These are phyloP conservation scores for Chesias legatella DNA, from an alignment of 2,888 invertebrate species.

Conservation along the genomic window DNA sequence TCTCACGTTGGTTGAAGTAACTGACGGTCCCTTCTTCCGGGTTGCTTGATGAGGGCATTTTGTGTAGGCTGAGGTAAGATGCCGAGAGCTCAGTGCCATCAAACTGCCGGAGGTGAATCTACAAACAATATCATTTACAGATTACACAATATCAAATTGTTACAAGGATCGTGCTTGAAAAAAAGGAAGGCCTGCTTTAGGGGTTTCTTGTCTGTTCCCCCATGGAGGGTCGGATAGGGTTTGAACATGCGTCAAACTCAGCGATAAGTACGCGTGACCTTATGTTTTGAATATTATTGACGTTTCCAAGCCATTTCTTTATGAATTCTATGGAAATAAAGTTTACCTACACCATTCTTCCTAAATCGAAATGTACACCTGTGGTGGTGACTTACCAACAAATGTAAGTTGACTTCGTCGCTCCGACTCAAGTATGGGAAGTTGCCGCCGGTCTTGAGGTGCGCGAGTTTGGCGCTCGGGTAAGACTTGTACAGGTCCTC, in stretches of 20 bases:
- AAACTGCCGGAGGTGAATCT: constrained; percentile 88
- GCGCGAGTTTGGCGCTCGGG: constrained; percentile 91
- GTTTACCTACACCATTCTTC: too few species aligned
- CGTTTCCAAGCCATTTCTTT: too few species aligned
- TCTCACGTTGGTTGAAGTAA: constrained; percentile 66
- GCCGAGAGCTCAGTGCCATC: constrained; percentile 82
- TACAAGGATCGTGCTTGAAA: too few species aligned
- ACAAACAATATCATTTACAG: constrained; percentile 34
- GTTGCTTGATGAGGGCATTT: constrained; percentile 47
- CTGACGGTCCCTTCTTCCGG: constrained; percentile 65
- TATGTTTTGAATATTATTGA: too few species aligned
- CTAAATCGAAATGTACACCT: too few species aligned
- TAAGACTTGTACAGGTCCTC: constrained; percentile 93
- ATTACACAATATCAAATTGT: too few species aligned
- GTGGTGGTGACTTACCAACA: constrained; percentile 82
- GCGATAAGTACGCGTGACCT: too few species aligned
- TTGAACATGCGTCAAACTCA: too few species aligned
- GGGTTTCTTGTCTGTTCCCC: too few species aligned
- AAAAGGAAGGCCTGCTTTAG: too few species aligned
- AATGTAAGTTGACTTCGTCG: constrained; percentile 93
- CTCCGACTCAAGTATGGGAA: constrained; percentile 94
- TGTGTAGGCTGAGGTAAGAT: constrained; percentile 75
- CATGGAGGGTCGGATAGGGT: too few species aligned
- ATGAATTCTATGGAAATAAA: too few species aligned
- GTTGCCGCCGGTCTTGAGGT: constrained; percentile 93